These are phyloP conservation scores for Pterocles orientalis DNA, from an alignment of 2,113 vertebrate species.

Conservation along the genomic window DNA sequence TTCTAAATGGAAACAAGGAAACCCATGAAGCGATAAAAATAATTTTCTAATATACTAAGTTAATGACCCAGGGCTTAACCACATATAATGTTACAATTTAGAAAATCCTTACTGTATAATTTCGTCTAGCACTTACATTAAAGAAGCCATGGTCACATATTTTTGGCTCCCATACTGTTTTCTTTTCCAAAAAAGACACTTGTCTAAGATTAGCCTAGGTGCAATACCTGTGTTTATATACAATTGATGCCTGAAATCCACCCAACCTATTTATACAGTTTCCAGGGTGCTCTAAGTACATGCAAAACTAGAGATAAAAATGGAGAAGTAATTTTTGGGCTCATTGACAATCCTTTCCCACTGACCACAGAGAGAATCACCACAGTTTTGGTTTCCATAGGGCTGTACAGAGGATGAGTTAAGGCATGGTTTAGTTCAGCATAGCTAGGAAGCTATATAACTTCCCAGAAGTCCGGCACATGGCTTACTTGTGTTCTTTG, in stretches of 20 bases:
- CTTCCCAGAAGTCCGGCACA: background rate
- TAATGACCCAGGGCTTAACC: background rate
- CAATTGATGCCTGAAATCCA: background rate
- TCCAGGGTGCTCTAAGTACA: background rate
- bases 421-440: background rate
- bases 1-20: background rate
- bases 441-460: background rate
- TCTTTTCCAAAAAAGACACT: background rate
- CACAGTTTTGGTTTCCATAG: background rate
- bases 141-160: background rate
- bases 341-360: background rate
- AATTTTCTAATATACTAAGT: background rate
- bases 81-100: background rate
- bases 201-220: background rate
- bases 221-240: background rate
- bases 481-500: background rate
- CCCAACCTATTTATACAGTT: background rate
- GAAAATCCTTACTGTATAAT: background rate
- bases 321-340: background rate
- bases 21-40: background rate
- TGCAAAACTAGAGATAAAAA: background rate
- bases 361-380: background rate
- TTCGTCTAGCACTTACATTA: background rate
- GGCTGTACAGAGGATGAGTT: background rate
- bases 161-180: background rate